Evolutionary conservation across 1,140 invertebrate genomes (phyloP).

Genomic region (Drosophila dunni): DNA sequence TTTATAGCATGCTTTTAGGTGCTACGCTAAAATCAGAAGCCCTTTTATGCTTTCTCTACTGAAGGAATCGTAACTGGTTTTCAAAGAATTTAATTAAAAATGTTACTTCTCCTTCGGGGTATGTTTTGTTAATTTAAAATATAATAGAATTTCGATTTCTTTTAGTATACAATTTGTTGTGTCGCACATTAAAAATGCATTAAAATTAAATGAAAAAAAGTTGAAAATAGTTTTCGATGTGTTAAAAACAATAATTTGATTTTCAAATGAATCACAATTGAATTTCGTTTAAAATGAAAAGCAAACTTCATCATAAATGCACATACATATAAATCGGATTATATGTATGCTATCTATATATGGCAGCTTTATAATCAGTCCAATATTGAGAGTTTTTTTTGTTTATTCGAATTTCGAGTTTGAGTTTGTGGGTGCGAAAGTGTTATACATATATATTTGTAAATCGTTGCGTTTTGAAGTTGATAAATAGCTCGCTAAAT

Average conservation of each 20-base stretch:
- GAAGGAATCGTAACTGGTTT: background rate
- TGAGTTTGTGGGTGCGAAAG: slow-evolving; percentile 20
- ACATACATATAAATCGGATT: slow-evolving; percentile 29
- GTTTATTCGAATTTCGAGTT: slow-evolving; percentile 44
- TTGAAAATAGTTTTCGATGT: slow-evolving; percentile 71
- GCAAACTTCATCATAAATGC: slow-evolving; percentile 30
- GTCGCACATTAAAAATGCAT: slow-evolving; percentile 35
- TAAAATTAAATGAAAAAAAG: slow-evolving; percentile 22
- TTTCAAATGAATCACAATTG: slow-evolving; percentile 78
- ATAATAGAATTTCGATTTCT: slow-evolving; percentile 56
- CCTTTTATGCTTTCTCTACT: background rate
- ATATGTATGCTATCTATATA: slow-evolving; percentile 59
- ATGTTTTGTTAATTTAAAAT: slow-evolving; percentile 38
- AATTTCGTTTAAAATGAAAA: slow-evolving; percentile 63
- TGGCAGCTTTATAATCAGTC: slow-evolving; percentile 77
- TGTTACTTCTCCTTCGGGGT: background rate
- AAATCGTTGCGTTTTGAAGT: slow-evolving; percentile 27
- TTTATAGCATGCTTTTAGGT: slow-evolving; percentile 41
- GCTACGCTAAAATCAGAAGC: background rate
- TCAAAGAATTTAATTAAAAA: background rate
- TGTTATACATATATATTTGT: slow-evolving; percentile 15
- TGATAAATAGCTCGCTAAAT: slow-evolving; percentile 4
- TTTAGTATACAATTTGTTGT: slow-evolving; percentile 51
- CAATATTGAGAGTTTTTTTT: slow-evolving; percentile 59
- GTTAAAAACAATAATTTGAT: slow-evolving; percentile 70